Evolutionary conservation across 2,888 invertebrate genomes (phyloP), one percentile per base, ranked within the genome.

Genomic region (Eupithecia centaureata): DNA sequence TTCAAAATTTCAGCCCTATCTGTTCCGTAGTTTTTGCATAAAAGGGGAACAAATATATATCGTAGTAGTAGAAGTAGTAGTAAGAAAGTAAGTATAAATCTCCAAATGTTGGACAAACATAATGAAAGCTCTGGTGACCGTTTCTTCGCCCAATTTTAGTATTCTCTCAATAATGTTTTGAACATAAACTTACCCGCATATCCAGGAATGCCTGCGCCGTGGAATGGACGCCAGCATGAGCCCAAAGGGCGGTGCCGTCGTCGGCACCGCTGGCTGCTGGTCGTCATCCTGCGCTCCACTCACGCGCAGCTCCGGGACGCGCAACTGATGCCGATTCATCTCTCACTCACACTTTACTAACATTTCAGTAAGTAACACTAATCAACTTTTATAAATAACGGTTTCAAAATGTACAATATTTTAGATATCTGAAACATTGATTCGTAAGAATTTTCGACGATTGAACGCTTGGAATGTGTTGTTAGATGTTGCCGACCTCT

Each of bases 181-280:
- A 42, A 12, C 22, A 12, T 47, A 47, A 28, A 82, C 95, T 95
- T 90, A 96, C 96, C 96, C 93, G 86, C 96, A 96, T 83, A 96
- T 96, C 96, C 96, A 96, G 73, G 96, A 96, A 86, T 96, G 96
- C 74, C 96, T 90, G 63, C 96, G 93, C 66, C 95, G 91, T 27
- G 95, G 95, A 80, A 94, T 94, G 52, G 88, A 91, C 38, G 93
- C 89, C 42, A 94, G 92, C n/a, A 94, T 93, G 61, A 94, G 93
- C 1, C 85, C 90, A 76, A 88, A 91, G 70, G 88, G 92, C 62
- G 89, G 92, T 76, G 88, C 82, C 57, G 89, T 90, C 63, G 87
- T 91, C 66, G 86, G n/a, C 30, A 8, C n/a, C 8, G 52, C 52
- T 5, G 15, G 13, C 52, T 25, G 51, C 56, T 56, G 89, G 79